These are phyloP conservation scores for Gadus macrocephalus DNA, from an alignment of 2,113 vertebrate species.

Conservation along the genomic window DNA sequence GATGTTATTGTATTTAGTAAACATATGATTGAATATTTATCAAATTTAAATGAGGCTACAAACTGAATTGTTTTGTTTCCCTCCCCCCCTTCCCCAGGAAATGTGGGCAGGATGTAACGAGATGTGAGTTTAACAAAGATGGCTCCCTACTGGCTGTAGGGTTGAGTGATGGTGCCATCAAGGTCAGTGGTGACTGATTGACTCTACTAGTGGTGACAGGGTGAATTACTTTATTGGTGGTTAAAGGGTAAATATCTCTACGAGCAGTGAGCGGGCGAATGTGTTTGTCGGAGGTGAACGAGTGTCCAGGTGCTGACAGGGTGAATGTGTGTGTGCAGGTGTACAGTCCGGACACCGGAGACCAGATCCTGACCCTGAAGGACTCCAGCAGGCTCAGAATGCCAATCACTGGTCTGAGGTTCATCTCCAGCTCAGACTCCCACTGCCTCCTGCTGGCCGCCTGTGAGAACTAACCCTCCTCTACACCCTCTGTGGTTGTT, in stretches of 20 bases:
- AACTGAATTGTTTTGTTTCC: background rate
- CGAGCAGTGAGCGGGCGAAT: too few species aligned
- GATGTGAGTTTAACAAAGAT: slow-evolving; percentile 56
- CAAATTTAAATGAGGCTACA: background rate
- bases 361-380: slow-evolving; percentile 33
- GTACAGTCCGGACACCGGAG: slow-evolving; percentile 17
- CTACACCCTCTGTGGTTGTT: too few species aligned
- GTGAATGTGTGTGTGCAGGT: slow-evolving; percentile 23
- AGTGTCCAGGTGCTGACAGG: too few species aligned
- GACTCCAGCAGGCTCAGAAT: slow-evolving; percentile 30
- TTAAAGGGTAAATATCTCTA: background rate
- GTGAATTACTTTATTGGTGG: background rate
- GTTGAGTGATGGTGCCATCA: slow-evolving; percentile 47
- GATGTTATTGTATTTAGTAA: too few species aligned
- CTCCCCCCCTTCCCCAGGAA: slow-evolving; percentile 35
- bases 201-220: background rate
- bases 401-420: slow-evolving; percentile 43
- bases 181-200: slow-evolving; percentile 39
- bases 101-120: slow-evolving; percentile 47
- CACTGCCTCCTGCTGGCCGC: slow-evolving; percentile 41
- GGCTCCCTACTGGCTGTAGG: slow-evolving; percentile 55
- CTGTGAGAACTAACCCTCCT: slow-evolving; percentile 34
- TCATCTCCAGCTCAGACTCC: slow-evolving; percentile 18
- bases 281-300: too few species aligned
- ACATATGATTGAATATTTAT: too few species aligned